Base-by-base conservation (phyloP, 2,888 invertebrate genomes). In the Lepidochitona cinerea region DNA sequence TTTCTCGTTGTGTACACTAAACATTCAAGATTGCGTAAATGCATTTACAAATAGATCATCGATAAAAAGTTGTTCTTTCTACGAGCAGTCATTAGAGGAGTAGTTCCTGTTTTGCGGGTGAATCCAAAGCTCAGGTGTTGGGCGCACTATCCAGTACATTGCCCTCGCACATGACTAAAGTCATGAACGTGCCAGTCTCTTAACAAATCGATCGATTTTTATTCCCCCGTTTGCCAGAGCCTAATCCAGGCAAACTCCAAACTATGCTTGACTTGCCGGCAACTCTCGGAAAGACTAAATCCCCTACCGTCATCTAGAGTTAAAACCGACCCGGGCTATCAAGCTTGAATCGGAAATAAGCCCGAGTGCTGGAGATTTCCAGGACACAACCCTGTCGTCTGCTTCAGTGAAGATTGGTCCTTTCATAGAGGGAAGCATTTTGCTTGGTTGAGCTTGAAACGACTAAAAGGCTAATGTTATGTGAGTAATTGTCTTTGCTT, bases 131-230 rank as follows among this genome's bases (percentile, higher is more conserved):
- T 59, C 59, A 59, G 59, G 59, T 59, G 59, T 26, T 23, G 26
- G 59, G 4, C 4, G 59, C 9, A 12, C 59, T 32, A 59, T 59
- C n/a, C n/a, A n/a, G n/a, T n/a, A n/a, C n/a, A n/a, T n/a, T n/a
- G n/a, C n/a, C n/a, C n/a, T n/a, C n/a, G n/a, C n/a, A n/a, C n/a
- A n/a, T n/a, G n/a, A n/a, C n/a, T n/a, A n/a, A n/a, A n/a, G n/a
- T n/a, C n/a, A n/a, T n/a, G n/a, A n/a, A n/a, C n/a, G n/a, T n/a
- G n/a, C n/a, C n/a, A n/a, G n/a, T n/a, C n/a, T n/a, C n/a, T n/a
- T n/a, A n/a, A n/a, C n/a, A n/a, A 14, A 59, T 59, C 59, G 59
- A 59, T 59, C 59, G 1, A 32, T 59, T 59, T n/a, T 59, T 59
- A 14, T 23, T 26, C 9, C 54, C 32, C 59, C 59, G 32, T 59